These are phyloP conservation scores for Nasonia longicornis DNA, from an alignment of 1,140 invertebrate genomes.

Conservation along the genomic window DNA sequence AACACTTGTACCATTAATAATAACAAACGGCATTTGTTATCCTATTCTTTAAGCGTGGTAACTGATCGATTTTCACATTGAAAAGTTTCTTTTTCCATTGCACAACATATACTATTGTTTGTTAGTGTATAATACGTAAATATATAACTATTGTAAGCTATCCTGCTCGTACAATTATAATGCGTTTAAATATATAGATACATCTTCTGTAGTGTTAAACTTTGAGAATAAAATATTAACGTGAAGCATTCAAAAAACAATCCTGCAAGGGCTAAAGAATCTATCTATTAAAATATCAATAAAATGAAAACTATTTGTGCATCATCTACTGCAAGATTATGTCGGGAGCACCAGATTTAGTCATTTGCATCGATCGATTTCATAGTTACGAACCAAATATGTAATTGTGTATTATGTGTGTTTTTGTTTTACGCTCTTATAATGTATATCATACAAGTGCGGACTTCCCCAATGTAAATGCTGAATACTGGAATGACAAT, in stretches of 20 bases:
- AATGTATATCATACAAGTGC: background rate
- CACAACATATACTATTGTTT: slow-evolving; percentile 14
- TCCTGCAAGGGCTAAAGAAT: background rate
- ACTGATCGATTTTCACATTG: slow-evolving; percentile 16
- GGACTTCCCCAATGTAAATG: slow-evolving; percentile 18
- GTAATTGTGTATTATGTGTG: background rate
- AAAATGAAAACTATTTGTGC: slow-evolving; percentile 22
- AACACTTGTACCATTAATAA: slow-evolving; percentile 16
- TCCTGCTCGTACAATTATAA: background rate
- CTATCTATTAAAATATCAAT: slow-evolving; percentile 20
- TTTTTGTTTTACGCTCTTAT: background rate
- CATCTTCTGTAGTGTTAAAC: slow-evolving; percentile 27
- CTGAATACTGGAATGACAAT: slow-evolving; percentile 43
- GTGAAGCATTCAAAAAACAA: slow-evolving; percentile 29
- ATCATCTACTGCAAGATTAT: slow-evolving; percentile 3
- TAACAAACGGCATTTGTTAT: slow-evolving; percentile 15
- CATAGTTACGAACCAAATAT: background rate
- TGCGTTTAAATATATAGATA: background rate
- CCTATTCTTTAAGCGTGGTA: slow-evolving; percentile 8
- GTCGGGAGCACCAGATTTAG: background rate
- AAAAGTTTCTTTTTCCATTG: slow-evolving; percentile 26
- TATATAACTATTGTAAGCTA: slow-evolving; percentile 21
- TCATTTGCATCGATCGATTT: slow-evolving; percentile 34
- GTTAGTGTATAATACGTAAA: slow-evolving; percentile 22
- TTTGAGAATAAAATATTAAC: slow-evolving; percentile 43